Base-by-base conservation (phyloP, 2,888 invertebrate species). In the Tryphoninae sp. region DNA sequence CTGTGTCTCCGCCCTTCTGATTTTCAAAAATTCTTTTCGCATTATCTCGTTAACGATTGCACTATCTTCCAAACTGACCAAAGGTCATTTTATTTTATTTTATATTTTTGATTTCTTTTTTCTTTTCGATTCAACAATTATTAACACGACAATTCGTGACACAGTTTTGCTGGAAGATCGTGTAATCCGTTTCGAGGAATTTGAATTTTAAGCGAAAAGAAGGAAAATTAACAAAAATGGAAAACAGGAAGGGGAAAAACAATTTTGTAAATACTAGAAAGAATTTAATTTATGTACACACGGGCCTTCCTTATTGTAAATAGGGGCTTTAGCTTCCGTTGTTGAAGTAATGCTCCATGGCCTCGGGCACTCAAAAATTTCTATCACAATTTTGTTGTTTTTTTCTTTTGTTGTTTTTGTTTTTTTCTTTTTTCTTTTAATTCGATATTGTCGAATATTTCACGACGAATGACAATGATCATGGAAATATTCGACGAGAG, bases 241-340 rank as follows among this genome's bases (percentile, higher is more conserved):
- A 19, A 19, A 8, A 1, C 9, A 19, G 53, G 22, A 55, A 51
- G 11, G 13, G 13, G 16, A 49, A 49, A 40, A 40, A 22, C 69
- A 72, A 77, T 65, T 62, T 62, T 84, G 78, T 84, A 78, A 82
- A 78, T 80, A 82, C 51, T 80, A 82, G 82, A 45, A 80, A 22
- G 65, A 84, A 82, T 84, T 83, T 83, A 82, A 80, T 84, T 84
- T 73, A 77, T 49, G 67, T 71, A 42, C 8, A 55, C 65, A 71
- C 16, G 69, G 26, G 69, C 69, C 65, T 75, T 65, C 19, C 64
- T 74, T 9, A 78, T 73, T 77, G 79, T 83, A 75, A 74, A 77
- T 83, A 79, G 49, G 45, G 22, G 67, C 22, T 78, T 76, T 80
- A 53, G 71, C 51, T 80, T 51, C 11, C 40, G 55, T 42, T n/a